These are phyloP conservation scores for Hypotaenidia philippensis DNA, from an alignment of 2,797 vertebrate genomes.

Conservation along the genomic window DNA sequence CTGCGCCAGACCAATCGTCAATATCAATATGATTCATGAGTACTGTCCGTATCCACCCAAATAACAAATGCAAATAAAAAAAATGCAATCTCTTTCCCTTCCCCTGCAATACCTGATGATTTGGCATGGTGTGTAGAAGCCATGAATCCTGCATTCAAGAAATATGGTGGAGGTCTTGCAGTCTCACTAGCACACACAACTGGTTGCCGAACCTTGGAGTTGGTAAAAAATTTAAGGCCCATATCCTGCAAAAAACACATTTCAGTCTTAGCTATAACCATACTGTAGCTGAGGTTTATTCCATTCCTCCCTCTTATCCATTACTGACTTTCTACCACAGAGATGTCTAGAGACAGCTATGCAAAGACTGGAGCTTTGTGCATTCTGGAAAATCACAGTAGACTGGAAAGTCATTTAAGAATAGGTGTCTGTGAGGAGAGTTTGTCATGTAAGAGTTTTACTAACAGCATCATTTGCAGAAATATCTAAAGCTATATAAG, in stretches of 20 bases:
- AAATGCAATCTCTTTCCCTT: neutral
- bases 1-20: neutral
- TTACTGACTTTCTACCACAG: neutral
- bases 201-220: constrained; percentile 74
- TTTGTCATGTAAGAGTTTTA: neutral
- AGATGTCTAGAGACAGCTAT: neutral
- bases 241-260: constrained; percentile 62
- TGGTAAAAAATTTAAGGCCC: constrained; percentile 80
- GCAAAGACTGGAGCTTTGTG: neutral
- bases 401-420: neutral
- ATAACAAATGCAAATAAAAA: neutral
- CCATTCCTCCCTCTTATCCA: neutral
- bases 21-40: neutral
- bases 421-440: neutral
- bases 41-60: neutral
- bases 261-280: rapidly evolving
- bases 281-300: neutral
- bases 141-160: neutral
- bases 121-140: neutral
- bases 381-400: neutral
- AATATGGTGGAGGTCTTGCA: neutral
- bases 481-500: neutral
- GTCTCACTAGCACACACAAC: constrained; percentile 63
- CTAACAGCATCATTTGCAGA: neutral
- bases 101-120: constrained; percentile 24